phyloP scores from a whole-genome alignment of 2,888 invertebrate species.

The Lasioglossum malachurum region DNA sequence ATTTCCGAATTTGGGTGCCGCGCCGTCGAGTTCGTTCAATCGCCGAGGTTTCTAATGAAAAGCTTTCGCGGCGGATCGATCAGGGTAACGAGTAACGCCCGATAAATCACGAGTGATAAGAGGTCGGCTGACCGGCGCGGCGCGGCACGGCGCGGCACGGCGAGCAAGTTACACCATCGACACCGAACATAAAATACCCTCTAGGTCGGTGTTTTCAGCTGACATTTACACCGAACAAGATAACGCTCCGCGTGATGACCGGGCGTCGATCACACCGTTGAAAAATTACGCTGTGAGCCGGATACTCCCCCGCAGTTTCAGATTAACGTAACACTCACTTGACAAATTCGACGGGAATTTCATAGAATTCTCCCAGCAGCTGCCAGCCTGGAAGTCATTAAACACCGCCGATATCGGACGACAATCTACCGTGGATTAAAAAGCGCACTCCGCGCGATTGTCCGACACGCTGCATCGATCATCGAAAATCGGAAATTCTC shows the following conservation, averaged over 20 bases:
- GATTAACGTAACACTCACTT: neutral
- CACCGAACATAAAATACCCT: slow-evolving; percentile 31
- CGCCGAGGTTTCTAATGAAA: neutral
- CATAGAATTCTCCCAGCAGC: neutral
- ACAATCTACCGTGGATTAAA: neutral
- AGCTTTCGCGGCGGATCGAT: neutral
- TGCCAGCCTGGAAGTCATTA: neutral
- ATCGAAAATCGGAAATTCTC: neutral
- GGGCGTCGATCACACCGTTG: slow-evolving; percentile 19
- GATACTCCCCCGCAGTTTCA: neutral
- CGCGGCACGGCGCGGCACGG: neutral
- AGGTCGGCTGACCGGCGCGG: neutral
- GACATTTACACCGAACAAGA: slow-evolving; percentile 29
- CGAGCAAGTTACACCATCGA: neutral
- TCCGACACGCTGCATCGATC: neutral
- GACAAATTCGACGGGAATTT: neutral
- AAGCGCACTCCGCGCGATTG: neutral
- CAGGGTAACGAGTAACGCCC: neutral
- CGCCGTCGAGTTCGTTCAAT: neutral
- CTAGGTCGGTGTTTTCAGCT: slow-evolving; percentile 6
- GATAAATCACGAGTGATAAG: slow-evolving; percentile 30
- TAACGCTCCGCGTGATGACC: slow-evolving; percentile 26
- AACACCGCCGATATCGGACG: neutral
- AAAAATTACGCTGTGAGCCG: slow-evolving; percentile 33
- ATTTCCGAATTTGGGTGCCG: neutral